Percentiles rank a stretch among this genome's conserved stretches.
Conservation (phyloP, 2,113 vertebrate species). For the Collichthys lucidus region DNA sequence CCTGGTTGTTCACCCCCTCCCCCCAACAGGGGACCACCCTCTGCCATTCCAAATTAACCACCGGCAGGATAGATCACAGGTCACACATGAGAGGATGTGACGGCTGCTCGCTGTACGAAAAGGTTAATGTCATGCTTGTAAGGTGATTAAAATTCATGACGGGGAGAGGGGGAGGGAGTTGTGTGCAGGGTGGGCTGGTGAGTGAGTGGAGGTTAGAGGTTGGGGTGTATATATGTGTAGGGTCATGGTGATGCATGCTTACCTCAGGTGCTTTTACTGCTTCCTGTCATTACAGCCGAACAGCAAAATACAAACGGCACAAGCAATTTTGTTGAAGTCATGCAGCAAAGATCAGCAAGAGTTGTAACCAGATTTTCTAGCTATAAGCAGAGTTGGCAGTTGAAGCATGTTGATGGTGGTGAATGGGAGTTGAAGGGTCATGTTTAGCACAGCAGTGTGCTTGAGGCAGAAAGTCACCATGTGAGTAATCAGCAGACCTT, state of each 20-base stretch:
- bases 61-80: constrained; percentile 63
- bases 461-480: constrained; percentile 33
- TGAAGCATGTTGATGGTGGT: constrained; percentile 16
- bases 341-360: constrained; percentile 16
- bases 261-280: constrained; percentile 1
- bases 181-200: no score
- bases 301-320: neutral
- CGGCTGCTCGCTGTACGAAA: constrained; percentile 61
- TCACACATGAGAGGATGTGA: constrained; percentile 68
- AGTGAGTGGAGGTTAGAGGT: neutral
- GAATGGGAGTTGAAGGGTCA: constrained; percentile 34
- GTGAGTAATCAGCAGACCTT: constrained; percentile 52
- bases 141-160: constrained; percentile 71
- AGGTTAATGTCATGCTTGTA: constrained; percentile 75
- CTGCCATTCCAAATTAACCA: constrained; percentile 58
- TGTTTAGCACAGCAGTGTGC: constrained; percentile 41
- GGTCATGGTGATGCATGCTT: neutral
- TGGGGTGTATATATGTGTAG: neutral
- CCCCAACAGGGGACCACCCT: constrained; percentile 26
- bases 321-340: neutral
- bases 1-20: constrained; percentile 16
- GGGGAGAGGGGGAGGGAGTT: neutral
- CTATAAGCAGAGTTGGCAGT: constrained; percentile 23
- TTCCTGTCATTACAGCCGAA: neutral
- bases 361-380: neutral